Evolutionary conservation across 2,113 vertebrate species (phyloP), one percentile per base, ranked within the genome.

Genomic region (Dicentrarchus labrax): DNA sequence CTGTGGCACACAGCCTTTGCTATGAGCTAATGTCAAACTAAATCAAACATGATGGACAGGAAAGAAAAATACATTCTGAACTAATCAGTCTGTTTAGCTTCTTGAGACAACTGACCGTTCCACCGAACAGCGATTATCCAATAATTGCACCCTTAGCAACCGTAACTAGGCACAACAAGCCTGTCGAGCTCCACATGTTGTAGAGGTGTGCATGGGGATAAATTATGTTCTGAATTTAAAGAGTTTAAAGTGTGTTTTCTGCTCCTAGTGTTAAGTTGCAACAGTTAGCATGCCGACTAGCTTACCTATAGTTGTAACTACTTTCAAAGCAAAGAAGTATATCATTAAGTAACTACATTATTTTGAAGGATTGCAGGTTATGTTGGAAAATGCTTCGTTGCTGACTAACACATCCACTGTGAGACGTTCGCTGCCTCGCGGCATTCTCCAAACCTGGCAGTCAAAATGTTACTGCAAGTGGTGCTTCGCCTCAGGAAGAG

Each of bases 11-110:
- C 10, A 17, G 48, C 9, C 47, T 80, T 13, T 36, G 30, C 70
- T n/a, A 6, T 36, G 56, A 73, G 57, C 36, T 54, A 24, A 83
- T 70, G 53, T 73, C 54, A 86, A 86, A 67, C 41, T 5, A 24
- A 62, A 80, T 80, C 60, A 70, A 67, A 53, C 22, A 8, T 67
- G 74, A 84, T 73, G 17, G 76, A 61, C 81, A 43, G 59, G 53
- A 80, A 73, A 82, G 50, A 47, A 67, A 77, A 84, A 82, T 4
- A 30, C 17, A 54, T n/a, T 51, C 80, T 60, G 39, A 21, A 62
- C 66, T 56, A 69, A 79, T 70, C 51, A 60, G 19, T 43, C 11
- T 21, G 48, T 78, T 67, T 41, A 70, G n/a, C 53, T 72, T 59
- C 47, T 75, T 6, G 4, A 74, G 78, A 21, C 6, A 74, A 48